These are phyloP conservation scores for Lithobates sylvaticus DNA, from an alignment of 2,797 vertebrate genomes.

Conservation along the genomic window DNA sequence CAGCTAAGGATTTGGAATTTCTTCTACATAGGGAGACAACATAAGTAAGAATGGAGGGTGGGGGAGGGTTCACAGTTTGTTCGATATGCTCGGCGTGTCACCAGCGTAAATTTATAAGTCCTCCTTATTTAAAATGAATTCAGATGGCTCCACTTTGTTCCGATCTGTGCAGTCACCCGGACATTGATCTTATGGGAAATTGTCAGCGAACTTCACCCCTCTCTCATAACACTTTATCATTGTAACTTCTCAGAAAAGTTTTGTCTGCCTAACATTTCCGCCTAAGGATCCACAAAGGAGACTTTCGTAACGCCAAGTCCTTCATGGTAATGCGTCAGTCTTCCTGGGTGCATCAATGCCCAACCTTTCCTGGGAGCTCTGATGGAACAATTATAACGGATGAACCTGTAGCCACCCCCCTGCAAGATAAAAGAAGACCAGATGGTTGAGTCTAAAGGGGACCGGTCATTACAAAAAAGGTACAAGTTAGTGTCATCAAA, in stretches of 20 bases:
- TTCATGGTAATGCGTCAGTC: constrained; percentile 97
- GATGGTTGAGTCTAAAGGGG: neutral
- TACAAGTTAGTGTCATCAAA: too few species aligned
- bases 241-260: constrained; percentile 10
- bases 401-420: constrained; percentile 94
- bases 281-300: constrained; percentile 94
- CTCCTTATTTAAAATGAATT: too few species aligned
- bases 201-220: neutral
- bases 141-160: neutral
- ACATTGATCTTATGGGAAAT: neutral
- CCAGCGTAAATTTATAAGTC: too few species aligned
- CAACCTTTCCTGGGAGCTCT: constrained; percentile 90
- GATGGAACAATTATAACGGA: constrained; percentile 93
- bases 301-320: constrained; percentile 91
- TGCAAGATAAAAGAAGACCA: constrained; percentile 65
- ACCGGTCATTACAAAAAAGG: neutral
- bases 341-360: constrained; percentile 94
- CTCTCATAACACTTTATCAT: constrained; percentile 26
- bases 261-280: neutral
- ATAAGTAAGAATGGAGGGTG: too few species aligned
- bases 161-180: neutral
- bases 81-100: too few species aligned
- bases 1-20: too few species aligned
- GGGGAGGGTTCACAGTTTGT: too few species aligned
- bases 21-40: too few species aligned